Evolutionary conservation across 1,140 invertebrate species (phyloP).

Genomic region (Lucilia sericata): DNA sequence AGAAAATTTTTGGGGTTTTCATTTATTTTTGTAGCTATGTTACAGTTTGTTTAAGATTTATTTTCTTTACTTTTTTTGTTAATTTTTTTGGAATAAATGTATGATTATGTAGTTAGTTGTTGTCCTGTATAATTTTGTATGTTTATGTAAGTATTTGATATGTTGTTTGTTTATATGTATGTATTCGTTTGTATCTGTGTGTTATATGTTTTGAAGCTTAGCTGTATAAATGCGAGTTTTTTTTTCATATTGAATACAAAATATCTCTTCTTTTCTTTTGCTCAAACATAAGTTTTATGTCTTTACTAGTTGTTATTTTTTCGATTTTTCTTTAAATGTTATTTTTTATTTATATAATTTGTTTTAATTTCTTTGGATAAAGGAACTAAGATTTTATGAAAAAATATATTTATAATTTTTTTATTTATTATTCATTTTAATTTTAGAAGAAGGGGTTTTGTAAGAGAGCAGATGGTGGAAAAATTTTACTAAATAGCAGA

Average conservation of each 20-base stretch:
- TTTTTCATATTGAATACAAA: background rate
- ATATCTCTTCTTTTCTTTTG: too few relatives aligned
- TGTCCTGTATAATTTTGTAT: background rate
- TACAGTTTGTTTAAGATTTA: background rate
- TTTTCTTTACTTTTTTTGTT: background rate
- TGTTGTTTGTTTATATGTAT: conserved; percentile 1
- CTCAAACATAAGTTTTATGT: too few relatives aligned
- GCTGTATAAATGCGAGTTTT: conserved; percentile 28
- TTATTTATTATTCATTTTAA: background rate
- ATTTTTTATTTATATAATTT: too few relatives aligned
- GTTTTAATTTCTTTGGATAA: background rate
- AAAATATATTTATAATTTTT: conserved; percentile 12
- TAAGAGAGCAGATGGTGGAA: too few relatives aligned
- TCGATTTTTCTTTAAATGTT: too few relatives aligned
- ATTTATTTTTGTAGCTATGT: background rate
- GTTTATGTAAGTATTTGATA: background rate
- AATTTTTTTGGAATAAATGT: background rate
- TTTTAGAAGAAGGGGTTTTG: too few relatives aligned
- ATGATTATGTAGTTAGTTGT: background rate
- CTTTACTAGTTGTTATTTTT: too few relatives aligned
- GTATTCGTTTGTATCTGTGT: background rate
- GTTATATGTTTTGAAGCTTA: conserved; percentile 27
- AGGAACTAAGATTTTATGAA: background rate
- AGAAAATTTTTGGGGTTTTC: background rate
- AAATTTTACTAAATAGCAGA: too few relatives aligned